Conservation (phyloP, 1,140 invertebrate genomes). For the Pentalonia nigronervosa region DNA sequence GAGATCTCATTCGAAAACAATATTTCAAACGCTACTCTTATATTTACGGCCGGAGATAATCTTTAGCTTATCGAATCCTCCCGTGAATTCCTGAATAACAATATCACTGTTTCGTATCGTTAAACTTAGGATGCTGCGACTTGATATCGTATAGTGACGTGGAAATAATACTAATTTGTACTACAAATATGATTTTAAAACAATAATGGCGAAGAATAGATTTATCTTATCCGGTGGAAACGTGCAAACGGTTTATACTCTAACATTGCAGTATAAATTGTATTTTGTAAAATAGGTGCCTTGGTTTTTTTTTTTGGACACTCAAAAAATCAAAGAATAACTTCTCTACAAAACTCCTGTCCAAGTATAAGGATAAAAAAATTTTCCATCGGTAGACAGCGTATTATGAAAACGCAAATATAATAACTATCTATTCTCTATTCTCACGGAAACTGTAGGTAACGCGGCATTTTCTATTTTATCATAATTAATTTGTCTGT, state of each 20-base stretch:
- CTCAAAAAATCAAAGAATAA: not conserved
- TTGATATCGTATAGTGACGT: not conserved
- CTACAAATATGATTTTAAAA: constrained; percentile 5
- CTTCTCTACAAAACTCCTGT: not conserved
- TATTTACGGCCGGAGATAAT: not conserved
- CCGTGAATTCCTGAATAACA: not conserved
- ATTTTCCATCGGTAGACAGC: not conserved
- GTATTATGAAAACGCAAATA: not conserved
- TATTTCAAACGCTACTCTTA: not conserved
- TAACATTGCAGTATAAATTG: not conserved
- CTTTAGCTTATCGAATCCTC: not conserved
- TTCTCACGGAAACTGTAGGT: too few relatives aligned
- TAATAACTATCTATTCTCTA: too few relatives aligned
- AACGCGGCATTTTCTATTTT: not conserved
- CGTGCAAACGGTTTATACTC: not conserved
- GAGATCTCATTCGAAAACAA: not conserved
- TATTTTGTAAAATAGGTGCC: not conserved
- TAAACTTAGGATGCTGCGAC: not conserved
- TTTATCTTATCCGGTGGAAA: not conserved
- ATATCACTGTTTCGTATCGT: not conserved
- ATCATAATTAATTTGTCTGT: not conserved
- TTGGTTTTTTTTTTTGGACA: not conserved
- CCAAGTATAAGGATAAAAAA: not conserved
- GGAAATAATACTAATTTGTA: not conserved
- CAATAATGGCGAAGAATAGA: not conserved